These are phyloP conservation scores for Myrmecophaga tridactyla DNA, from an alignment of 2,113 vertebrate species.

Conservation along the genomic window DNA sequence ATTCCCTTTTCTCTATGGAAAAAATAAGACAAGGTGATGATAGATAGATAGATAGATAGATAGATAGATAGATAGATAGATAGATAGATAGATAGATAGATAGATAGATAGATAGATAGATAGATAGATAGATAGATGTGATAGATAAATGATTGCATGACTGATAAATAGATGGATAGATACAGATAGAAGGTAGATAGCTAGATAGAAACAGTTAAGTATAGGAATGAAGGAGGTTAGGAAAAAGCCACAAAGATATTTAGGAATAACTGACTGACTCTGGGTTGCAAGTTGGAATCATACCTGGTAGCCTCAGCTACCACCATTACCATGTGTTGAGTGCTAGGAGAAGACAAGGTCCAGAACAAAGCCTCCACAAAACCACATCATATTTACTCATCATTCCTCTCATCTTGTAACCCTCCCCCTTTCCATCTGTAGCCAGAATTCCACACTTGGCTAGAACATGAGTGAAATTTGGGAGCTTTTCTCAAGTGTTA, in stretches of 20 bases:
- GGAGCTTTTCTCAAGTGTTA: not conserved
- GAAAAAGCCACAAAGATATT: not conserved
- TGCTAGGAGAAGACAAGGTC: not conserved
- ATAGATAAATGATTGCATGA: too few species aligned
- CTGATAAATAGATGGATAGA: too few species aligned
- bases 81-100: too few species aligned
- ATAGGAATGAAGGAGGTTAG: not conserved
- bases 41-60: too few species aligned
- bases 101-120: too few species aligned
- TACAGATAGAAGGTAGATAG: too few species aligned
- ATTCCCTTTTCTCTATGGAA: not conserved
- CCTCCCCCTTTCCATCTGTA: not conserved
- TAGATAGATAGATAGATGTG: too few species aligned
- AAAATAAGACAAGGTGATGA: too few species aligned
- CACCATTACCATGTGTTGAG: not conserved
- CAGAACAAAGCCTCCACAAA: not conserved
- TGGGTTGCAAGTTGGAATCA: too few species aligned
- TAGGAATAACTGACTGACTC: not conserved
- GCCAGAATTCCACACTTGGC: not conserved
- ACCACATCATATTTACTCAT: not conserved
- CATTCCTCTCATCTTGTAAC: not conserved
- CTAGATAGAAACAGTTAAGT: not conserved
- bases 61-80: too few species aligned
- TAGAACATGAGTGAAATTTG: not conserved
- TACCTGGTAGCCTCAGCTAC: not conserved